Evolutionary conservation across 2,113 vertebrate species (phyloP).

Genomic region (Hystrix cristata): DNA sequence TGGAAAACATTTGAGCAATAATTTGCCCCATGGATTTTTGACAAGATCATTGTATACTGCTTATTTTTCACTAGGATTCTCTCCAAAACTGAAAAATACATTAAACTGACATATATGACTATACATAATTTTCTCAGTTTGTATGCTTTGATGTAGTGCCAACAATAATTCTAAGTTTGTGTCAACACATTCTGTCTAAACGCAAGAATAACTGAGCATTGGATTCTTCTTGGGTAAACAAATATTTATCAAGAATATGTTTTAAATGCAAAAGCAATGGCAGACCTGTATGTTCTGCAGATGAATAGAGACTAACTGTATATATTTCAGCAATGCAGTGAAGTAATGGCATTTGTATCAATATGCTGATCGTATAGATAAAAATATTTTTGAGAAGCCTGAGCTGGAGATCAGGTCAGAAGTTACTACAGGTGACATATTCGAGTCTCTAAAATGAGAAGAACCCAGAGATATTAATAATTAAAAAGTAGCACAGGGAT

Average conservation of each 20-base stretch:
- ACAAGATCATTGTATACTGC: background rate
- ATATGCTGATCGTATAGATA: background rate
- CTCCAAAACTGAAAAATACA: background rate
- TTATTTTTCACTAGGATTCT: background rate
- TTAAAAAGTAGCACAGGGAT: background rate
- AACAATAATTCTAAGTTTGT: background rate
- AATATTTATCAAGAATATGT: constrained; percentile 15
- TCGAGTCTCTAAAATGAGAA: background rate
- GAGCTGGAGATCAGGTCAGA: background rate
- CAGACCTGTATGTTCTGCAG: background rate
- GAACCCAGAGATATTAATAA: background rate
- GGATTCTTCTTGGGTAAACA: background rate
- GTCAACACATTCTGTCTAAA: background rate
- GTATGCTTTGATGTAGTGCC: background rate
- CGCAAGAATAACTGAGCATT: background rate
- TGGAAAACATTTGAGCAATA: background rate
- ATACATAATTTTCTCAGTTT: constrained; percentile 8
- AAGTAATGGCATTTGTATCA: background rate
- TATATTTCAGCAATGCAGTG: background rate
- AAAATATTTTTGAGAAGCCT: background rate
- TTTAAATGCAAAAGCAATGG: background rate
- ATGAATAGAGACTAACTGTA: background rate
- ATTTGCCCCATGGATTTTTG: background rate
- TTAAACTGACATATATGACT: background rate
- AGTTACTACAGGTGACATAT: background rate